These are phyloP conservation scores for Tricholaema leucomelas DNA, from an alignment of 2,113 vertebrate genomes.

Conservation along the genomic window DNA sequence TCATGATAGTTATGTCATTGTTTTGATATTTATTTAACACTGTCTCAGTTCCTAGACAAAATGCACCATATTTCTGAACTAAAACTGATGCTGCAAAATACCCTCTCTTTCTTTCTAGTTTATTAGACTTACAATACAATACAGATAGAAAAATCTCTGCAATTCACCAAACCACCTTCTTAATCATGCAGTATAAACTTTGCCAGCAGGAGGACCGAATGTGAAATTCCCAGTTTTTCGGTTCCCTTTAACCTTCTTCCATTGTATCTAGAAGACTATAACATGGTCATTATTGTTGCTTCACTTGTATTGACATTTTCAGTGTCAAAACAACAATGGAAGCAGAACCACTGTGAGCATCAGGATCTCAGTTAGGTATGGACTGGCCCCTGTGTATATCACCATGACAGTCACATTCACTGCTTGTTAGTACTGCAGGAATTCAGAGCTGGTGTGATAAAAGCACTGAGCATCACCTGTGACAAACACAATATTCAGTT, in stretches of 20 bases:
- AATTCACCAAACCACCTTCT: neutral
- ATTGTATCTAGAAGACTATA: neutral
- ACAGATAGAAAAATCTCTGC: neutral
- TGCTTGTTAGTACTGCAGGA: neutral
- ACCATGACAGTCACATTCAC: neutral
- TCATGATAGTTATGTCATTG: neutral
- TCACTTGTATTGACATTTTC: neutral
- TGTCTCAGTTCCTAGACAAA: neutral
- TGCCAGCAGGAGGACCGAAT: neutral
- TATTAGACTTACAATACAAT: neutral
- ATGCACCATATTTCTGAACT: neutral
- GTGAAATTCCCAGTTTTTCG: neutral
- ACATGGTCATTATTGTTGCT: fast-evolving
- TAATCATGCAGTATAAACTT: neutral
- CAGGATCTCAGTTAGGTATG: neutral
- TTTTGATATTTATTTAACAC: neutral
- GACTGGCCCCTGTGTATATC: fast-evolving
- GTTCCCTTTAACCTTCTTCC: neutral
- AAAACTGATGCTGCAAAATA: neutral
- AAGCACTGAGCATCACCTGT: neutral
- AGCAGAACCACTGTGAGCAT: neutral
- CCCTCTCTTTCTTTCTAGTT: neutral
- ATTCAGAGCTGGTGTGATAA: neutral
- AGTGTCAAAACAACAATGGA: neutral
- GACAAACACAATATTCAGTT: neutral